phyloP scores from a whole-genome alignment of 2,888 invertebrate genomes.

The Drosophila nr. medialis region DNA sequence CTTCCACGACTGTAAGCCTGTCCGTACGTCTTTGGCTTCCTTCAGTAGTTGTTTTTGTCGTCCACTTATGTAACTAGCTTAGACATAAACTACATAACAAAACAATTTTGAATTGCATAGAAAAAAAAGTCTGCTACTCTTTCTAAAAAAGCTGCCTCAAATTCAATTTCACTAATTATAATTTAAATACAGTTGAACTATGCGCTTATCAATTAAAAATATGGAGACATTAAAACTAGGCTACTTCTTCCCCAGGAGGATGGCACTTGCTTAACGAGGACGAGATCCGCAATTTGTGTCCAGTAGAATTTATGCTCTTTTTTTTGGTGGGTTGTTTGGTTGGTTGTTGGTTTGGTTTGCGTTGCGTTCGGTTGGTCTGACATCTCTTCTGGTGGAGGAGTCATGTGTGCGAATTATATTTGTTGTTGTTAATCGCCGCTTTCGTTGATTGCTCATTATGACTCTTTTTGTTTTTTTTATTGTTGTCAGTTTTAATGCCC shows the following conservation, averaged over 20 bases:
- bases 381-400: conserved; percentile 27
- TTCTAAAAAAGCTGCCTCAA: conserved; percentile 8
- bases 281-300: conserved; percentile 39
- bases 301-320: conserved; percentile 12
- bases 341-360: conserved; percentile 16
- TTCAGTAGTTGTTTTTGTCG: conserved; percentile 17
- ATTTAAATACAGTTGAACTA: conserved; percentile 43
- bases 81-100: conserved; percentile 27
- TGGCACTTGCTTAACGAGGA: conserved; percentile 27
- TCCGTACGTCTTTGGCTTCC: background rate
- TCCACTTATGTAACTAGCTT: conserved; percentile 45
- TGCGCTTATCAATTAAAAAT: conserved; percentile 26
- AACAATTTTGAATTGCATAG: conserved; percentile 17
- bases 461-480: conserved; percentile 13
- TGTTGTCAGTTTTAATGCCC: conserved; percentile 33
- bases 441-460: conserved; percentile 20
- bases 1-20: background rate
- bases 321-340: conserved; percentile 33
- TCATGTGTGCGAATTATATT: conserved; percentile 16
- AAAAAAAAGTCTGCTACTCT: background rate
- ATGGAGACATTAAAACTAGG: conserved; percentile 4
- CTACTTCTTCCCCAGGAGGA: conserved; percentile 24
- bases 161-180: conserved; percentile 4
- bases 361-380: conserved; percentile 18
- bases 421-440: conserved; percentile 17